phyloP scores from a whole-genome alignment of 2,113 vertebrate species.

The Protobothrops mucrosquamatus region DNA sequence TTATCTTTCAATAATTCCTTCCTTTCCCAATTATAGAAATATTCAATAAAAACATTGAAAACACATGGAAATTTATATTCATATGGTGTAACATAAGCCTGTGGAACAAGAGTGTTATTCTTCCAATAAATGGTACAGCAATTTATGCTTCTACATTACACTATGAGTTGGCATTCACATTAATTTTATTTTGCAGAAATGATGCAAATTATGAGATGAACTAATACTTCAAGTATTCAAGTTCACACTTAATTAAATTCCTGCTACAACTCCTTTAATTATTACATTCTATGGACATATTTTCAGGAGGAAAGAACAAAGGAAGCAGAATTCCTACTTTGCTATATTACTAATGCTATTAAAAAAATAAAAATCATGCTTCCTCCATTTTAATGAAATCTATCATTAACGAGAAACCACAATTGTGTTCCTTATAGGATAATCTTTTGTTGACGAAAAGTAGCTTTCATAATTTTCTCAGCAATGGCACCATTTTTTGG shows the following conservation, averaged over 20 bases:
- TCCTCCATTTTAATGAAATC: slow-evolving; percentile 52
- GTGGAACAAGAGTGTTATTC: neutral
- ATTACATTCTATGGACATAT: slow-evolving; percentile 32
- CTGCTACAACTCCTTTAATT: slow-evolving; percentile 36
- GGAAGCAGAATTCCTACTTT: slow-evolving; percentile 41
- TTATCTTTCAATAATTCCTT: neutral
- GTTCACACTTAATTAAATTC: slow-evolving; percentile 44
- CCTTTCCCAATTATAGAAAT: neutral
- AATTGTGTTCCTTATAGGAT: slow-evolving; percentile 36
- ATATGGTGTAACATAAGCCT: neutral
- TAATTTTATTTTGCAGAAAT: slow-evolving; percentile 7
- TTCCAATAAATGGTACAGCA: neutral
- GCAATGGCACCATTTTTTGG: slow-evolving; percentile 20
- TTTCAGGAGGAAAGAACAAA: slow-evolving; percentile 17
- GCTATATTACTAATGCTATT: slow-evolving; percentile 40
- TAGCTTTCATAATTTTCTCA: slow-evolving; percentile 40
- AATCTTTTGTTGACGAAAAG: slow-evolving; percentile 32
- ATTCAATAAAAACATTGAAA: neutral
- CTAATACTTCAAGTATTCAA: slow-evolving; percentile 5
- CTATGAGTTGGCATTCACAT: slow-evolving; percentile 11
- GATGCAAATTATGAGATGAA: slow-evolving; percentile 23
- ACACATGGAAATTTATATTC: neutral
- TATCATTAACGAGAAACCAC: slow-evolving; percentile 33
- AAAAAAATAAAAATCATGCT: slow-evolving; percentile 39
- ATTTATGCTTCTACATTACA: neutral